Evolutionary conservation across 2,797 vertebrate species (phyloP).

Genomic region (Anabacerthia variegaticeps): DNA sequence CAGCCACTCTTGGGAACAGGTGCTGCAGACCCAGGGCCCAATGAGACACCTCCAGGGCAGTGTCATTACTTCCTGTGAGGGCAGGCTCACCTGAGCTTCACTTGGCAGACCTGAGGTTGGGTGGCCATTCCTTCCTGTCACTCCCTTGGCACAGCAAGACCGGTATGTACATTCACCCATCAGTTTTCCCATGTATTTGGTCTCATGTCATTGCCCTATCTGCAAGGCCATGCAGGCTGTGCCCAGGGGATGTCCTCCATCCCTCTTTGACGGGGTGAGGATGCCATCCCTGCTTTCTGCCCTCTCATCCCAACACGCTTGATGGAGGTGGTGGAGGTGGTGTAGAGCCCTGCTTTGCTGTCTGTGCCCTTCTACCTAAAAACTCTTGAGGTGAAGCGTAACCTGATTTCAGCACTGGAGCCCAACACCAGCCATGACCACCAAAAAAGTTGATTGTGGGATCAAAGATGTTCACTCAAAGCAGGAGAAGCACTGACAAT

Average conservation of each 20-base stretch:
- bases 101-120: fast-evolving
- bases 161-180: fast-evolving
- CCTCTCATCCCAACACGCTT: fast-evolving
- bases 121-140: neutral
- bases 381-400: neutral
- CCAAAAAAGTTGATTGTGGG: neutral
- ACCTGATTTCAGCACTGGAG: neutral
- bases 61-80: fast-evolving
- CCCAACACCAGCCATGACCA: neutral
- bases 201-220: neutral
- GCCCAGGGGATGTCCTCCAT: neutral
- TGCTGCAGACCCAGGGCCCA: neutral
- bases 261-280: fast-evolving
- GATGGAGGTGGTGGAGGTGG: neutral
- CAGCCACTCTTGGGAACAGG: neutral
- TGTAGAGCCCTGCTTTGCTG: neutral
- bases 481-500: neutral
- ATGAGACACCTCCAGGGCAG: too few species aligned
- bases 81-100: neutral
- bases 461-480: neutral
- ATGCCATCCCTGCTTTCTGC: neutral
- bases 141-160: neutral
- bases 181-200: neutral
- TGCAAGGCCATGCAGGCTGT: neutral
- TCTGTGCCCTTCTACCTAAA: neutral